Percentiles rank a stretch among this genome's conserved stretches.
Evolutionary conservation across 2,797 vertebrate species (phyloP).

Genomic region (Falco peregrinus): DNA sequence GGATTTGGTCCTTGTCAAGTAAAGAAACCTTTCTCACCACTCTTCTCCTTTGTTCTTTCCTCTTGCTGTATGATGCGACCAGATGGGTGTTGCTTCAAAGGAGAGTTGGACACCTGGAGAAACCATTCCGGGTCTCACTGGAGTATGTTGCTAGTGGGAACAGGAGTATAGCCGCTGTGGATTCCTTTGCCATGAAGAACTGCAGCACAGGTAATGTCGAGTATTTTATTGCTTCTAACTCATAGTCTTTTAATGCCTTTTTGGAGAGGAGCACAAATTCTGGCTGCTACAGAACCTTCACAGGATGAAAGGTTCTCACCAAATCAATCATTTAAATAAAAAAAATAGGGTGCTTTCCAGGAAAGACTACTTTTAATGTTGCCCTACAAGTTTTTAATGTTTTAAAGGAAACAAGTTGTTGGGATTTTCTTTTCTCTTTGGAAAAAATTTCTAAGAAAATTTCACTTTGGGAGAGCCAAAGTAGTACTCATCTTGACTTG

Average conservation of each 20-base stretch:
- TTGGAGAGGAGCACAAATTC: background rate
- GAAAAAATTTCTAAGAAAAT: background rate
- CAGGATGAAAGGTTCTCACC: background rate
- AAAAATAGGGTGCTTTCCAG: background rate
- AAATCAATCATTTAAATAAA: background rate
- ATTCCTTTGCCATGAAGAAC: slow-evolving; percentile 82
- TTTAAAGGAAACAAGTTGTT: background rate
- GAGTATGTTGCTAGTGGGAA: slow-evolving; percentile 75
- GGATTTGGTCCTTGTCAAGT: background rate
- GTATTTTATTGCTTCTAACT: background rate
- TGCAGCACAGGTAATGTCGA: slow-evolving; percentile 77
- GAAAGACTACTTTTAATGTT: background rate
- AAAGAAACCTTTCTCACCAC: slow-evolving; percentile 46
- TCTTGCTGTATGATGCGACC: slow-evolving; percentile 12
- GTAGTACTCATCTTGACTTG: background rate
- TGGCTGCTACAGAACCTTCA: background rate
- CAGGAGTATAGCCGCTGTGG: slow-evolving; percentile 72
- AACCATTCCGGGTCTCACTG: slow-evolving; percentile 79
- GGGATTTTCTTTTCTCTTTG: rapidly evolving
- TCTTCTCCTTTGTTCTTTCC: slow-evolving; percentile 55
- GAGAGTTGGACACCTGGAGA: slow-evolving; percentile 75
- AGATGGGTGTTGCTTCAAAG: slow-evolving; percentile 80
- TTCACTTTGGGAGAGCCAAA: background rate
- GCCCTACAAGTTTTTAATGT: background rate
- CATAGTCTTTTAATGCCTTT: background rate